These are phyloP conservation scores for Aegithalos caudatus DNA, from an alignment of 2,113 vertebrate genomes.

Conservation along the genomic window DNA sequence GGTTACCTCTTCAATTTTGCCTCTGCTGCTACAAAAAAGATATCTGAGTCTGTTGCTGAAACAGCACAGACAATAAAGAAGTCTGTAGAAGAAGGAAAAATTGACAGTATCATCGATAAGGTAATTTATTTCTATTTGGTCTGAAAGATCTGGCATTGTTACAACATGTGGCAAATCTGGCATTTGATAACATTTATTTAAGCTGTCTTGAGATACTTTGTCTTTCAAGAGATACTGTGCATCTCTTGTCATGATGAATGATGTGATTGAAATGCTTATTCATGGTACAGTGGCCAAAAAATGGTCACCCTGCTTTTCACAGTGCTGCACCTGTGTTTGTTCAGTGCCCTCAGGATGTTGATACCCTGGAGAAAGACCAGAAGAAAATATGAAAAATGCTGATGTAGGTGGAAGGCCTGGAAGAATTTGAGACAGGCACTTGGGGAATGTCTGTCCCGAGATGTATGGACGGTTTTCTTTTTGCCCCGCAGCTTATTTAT, in stretches of 20 bases:
- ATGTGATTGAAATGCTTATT: not conserved
- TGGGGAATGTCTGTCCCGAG: not conserved
- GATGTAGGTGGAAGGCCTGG: not conserved
- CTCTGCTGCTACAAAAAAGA: slow-evolving; percentile 89
- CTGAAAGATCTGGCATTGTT: not conserved
- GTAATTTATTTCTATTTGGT: slow-evolving; percentile 60
- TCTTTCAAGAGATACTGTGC: not conserved
- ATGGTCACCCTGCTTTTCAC: not conserved
- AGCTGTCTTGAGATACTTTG: not conserved
- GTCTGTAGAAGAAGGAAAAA: slow-evolving; percentile 94
- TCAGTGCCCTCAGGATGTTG: not conserved
- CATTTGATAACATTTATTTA: not conserved
- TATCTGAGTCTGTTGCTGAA: slow-evolving; percentile 89
- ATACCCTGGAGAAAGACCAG: not conserved
- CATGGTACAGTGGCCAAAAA: not conserved
- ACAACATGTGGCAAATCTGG: not conserved
- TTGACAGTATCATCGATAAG: slow-evolving; percentile 96
- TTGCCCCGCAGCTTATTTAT: not conserved
- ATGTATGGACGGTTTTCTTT: not conserved
- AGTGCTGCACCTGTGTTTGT: not conserved
- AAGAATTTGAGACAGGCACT: not conserved
- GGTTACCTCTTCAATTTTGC: slow-evolving; percentile 92
- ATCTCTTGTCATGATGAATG: not conserved
- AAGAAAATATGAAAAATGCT: not conserved
- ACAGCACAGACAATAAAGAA: slow-evolving; percentile 95